Evolutionary conservation across 2,797 vertebrate species (phyloP), one percentile per base, ranked within the genome.

Genomic region (Botia almorhae): DNA sequence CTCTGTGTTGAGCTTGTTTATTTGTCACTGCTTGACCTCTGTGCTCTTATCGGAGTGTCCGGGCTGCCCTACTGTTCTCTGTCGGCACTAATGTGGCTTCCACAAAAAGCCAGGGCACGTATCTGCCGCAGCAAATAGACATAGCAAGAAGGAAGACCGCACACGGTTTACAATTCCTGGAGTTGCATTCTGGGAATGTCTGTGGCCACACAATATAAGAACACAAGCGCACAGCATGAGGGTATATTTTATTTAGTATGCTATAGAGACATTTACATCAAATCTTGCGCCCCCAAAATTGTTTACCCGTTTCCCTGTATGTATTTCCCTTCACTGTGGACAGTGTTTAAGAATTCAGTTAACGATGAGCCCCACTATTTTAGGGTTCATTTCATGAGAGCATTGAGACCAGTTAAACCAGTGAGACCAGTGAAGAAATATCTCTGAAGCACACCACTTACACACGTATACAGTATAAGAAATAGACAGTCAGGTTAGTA

Each of bases 1-100:
- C 83, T 63, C 50, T 19, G 17, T 53, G 70, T 73, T 68, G 68
- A 53, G 61, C 83, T 82, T 82, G 82, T 82, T 84, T 85, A 58
- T 26, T 64, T 51, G 73, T 78, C 82, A 65, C 67, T 76, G 76
- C n/a, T 56, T 84, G 82, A 81, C 84, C 84, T 74, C 63, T 36
- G 7, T 39, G 7, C 67, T 65, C 82, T 85, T 85, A 87, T 88
- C 84, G 63, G 83, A 50, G 46, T 69, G 60, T 14, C 69, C 84
- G 84, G 81, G 69, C 17, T 29, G 63, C 67, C 48, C 74, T 10
- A 53, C 61, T 43, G 29, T 46, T 16, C 63, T 61, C 63, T 33
- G 53, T 17, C 29, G 33, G 78, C 70, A 29, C 33, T 76, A 76
- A 71, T 77, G 81, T 33, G 21, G 5, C 67, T 50, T 69, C 64